These are phyloP conservation scores for Tupaia chinensis DNA, from an alignment of 2,113 vertebrate species.

Conservation along the genomic window DNA sequence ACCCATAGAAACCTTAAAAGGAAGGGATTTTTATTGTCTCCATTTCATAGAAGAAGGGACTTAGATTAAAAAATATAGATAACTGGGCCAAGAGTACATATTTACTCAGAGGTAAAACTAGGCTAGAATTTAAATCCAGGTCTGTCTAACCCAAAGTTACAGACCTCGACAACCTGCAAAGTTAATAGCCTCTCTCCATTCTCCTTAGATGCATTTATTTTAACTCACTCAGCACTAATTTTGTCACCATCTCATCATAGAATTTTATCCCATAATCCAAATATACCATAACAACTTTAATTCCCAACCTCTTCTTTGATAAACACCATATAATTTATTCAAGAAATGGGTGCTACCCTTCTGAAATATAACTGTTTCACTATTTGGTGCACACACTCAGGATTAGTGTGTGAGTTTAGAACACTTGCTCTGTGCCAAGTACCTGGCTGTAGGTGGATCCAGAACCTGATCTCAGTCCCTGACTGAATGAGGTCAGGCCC, in stretches of 20 bases:
- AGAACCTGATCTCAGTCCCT: neutral
- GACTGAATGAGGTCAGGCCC: neutral
- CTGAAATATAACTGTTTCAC: neutral
- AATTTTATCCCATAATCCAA: fast-evolving
- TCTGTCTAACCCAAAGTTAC: neutral
- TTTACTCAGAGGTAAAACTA: neutral
- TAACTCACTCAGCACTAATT: fast-evolving
- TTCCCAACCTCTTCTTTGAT: neutral
- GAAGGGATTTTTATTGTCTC: neutral
- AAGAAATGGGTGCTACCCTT: neutral
- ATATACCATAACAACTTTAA: fast-evolving
- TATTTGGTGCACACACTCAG: neutral
- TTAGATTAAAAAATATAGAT: neutral
- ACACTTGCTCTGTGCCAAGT: neutral
- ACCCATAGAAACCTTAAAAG: too few species aligned
- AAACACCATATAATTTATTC: neutral
- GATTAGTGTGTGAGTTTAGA: neutral
- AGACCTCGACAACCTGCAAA: neutral
- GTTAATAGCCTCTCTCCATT: neutral
- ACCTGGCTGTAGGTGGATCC: neutral
- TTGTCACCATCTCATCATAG: fast-evolving
- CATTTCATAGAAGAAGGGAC: neutral
- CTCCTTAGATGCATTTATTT: neutral
- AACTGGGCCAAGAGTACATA: too few species aligned
- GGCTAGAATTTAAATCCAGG: neutral